Evolutionary conservation across 1,140 invertebrate genomes (phyloP), one percentile per base, ranked within the genome.

Genomic region (Drosophila albomicans): DNA sequence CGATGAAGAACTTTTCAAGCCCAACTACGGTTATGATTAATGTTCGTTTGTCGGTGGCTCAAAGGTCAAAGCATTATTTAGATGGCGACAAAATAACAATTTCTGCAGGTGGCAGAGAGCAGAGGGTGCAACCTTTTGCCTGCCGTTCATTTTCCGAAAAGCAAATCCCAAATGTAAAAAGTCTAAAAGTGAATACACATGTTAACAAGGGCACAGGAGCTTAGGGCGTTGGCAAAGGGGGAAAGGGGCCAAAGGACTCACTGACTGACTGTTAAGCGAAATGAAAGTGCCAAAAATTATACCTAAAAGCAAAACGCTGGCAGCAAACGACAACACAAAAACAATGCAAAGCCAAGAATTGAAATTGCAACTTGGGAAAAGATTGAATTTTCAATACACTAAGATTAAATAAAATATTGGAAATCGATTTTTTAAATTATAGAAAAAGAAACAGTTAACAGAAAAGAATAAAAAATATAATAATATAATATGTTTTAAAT

Each of bases 271-370:
- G 58, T 71, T 59, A 71, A 63, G 68, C 68, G 41, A 62, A 72
- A 81, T 62, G 76, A 75, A 82, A 82, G 82, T 63, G 76, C 84
- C 84, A 71, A 88, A 87, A 88, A 87, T 84, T 80, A 84, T 88
- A 69, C 56, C 64, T 57, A 69, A 54, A 68, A 41, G 48, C 46
- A 20, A 35, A 66, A 45, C 15, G 35, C 49, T 11, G 41, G 63
- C 7, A 48, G 38, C 65, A 25, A 20, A 20, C 52, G 13, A 62
- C 13, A 49, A 32, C 10, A 32, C 7, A 62, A 43, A 15, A 66
- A 38, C 20, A 5, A 56, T 28, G 57, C 43, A 46, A 62, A 49
- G 25, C 41, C 10, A 52, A 5, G 20, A 20, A 64, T 13, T 6
- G 15, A n/a, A 35, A n/a, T 8, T 15, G 45, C 1, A 20, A 48